phyloP scores from a whole-genome alignment of 2,888 invertebrate genomes.

The Parnassius orleans region DNA sequence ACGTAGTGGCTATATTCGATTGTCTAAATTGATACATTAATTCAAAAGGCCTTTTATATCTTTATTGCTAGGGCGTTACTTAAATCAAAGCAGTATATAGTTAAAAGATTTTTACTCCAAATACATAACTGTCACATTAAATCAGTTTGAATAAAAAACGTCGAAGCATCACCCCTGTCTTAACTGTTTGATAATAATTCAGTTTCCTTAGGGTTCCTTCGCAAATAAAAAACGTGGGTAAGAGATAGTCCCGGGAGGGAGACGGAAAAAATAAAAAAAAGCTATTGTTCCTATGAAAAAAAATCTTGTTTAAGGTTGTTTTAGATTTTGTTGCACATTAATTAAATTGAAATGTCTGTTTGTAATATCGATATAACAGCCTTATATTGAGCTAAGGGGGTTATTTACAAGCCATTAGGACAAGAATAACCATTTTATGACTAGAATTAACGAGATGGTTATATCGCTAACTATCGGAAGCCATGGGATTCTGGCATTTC shows the following conservation, averaged over 20 bases:
- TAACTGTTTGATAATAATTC: constrained; percentile 44
- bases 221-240: constrained; percentile 70
- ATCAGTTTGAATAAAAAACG: constrained; percentile 44
- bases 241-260: constrained; percentile 35
- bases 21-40: constrained; percentile 29
- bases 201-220: constrained; percentile 43
- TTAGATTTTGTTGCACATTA: neutral
- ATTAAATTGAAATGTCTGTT: no score
- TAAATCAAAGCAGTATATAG: constrained; percentile 43
- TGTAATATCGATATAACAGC: no score
- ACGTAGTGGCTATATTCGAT: constrained; percentile 3
- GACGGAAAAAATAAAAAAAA: constrained; percentile 25
- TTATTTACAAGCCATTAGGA: no score
- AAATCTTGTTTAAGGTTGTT: constrained; percentile 21
- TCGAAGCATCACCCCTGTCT: constrained; percentile 61
- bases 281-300: constrained; percentile 4
- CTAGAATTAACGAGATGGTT: no score
- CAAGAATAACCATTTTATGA: no score
- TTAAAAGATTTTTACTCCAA: constrained; percentile 45
- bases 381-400: no score
- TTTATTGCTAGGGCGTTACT: constrained; percentile 61
- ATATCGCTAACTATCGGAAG: no score
- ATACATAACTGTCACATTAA: constrained; percentile 64
- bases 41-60: constrained; percentile 38
- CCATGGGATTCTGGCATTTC: no score